These are phyloP conservation scores for Oryzias sinensis DNA, from an alignment of 2,797 vertebrate species.

Conservation along the genomic window DNA sequence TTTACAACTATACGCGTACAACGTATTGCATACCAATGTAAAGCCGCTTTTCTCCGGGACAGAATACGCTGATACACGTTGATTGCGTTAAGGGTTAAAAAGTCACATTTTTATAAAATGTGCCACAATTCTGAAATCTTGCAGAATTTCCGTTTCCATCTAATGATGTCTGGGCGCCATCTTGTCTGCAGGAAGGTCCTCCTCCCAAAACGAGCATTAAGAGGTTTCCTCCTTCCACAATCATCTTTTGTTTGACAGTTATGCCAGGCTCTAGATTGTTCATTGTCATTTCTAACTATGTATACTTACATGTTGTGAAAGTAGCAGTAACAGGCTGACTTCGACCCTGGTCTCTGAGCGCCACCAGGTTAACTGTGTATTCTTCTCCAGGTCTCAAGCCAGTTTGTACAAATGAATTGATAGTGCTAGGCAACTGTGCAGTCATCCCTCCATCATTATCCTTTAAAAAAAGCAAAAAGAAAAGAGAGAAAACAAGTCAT, in stretches of 20 bases:
- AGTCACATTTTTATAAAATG: no score
- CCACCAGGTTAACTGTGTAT: slow-evolving; percentile 92
- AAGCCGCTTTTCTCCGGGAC: no score
- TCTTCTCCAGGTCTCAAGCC: slow-evolving; percentile 94
- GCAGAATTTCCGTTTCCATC: no score
- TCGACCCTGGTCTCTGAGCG: slow-evolving; percentile 89
- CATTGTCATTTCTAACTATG: background rate
- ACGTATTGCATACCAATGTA: no score
- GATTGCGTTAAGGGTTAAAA: no score
- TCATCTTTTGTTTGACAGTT: background rate
- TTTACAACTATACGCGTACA: no score
- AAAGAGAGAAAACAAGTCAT: background rate
- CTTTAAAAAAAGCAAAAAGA: slow-evolving; percentile 59
- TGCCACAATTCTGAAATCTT: no score
- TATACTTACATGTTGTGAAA: slow-evolving; percentile 85
- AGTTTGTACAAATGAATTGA: slow-evolving; percentile 93
- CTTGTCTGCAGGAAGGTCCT: no score
- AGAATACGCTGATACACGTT: no score
- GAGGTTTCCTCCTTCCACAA: background rate
- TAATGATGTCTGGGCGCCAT: no score
- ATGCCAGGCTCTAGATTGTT: background rate
- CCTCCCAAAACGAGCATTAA: no score
- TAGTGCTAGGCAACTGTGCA: slow-evolving; percentile 92
- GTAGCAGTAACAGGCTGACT: slow-evolving; percentile 88
- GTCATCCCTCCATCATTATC: slow-evolving; percentile 97